Evolutionary conservation across 2,888 invertebrate species (phyloP), one percentile per base, ranked within the genome.

Genomic region (Eilema griseolum): DNA sequence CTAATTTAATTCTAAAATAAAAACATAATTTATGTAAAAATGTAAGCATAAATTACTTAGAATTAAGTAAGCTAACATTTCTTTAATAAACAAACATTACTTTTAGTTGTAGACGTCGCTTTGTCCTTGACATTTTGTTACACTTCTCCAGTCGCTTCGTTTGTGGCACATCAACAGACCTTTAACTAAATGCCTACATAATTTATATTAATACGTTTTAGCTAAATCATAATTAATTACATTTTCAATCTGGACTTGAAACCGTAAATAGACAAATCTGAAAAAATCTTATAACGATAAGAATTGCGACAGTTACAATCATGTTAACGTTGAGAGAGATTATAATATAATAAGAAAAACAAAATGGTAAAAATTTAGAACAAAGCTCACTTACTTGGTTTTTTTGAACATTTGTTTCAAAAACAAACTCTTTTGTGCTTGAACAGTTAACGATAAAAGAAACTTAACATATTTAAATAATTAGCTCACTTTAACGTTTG

Each of bases 81-180:
- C 78, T 80, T 80, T 71, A 76, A 61, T 72, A 72, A 66, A 76
- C 75, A 80, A 78, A 79, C 66, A 61, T 71, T 65, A 63, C 62
- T 65, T 67, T 60, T 73, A 67, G 63, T 67, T 64, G 69, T 77
- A 74, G 76, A 61, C 74, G 82, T 80, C 72, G 83, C 74, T 78
- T 76, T 82, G 89, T 81, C 92, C 93, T 92, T 93, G 92, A 92
- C 92, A 93, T 93, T 92, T 92, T 69, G 83, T 85, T 87, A 86
- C 87, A 87, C 84, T 89, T 88, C 88, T 89, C 80, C 85, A 71
- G 74, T 75, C 71, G 79, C 85, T 84, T 80, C 79, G 82, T 76
- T 82, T 80, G 81, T 81, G 82, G 81, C 85, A 80, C 82, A 74
- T 75, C 82, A 77, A 78, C 84, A 83, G 84, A 85, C 87, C 86